These are phyloP conservation scores for Machimus atricapillus DNA, from an alignment of 2,888 invertebrate genomes.

Conservation along the genomic window DNA sequence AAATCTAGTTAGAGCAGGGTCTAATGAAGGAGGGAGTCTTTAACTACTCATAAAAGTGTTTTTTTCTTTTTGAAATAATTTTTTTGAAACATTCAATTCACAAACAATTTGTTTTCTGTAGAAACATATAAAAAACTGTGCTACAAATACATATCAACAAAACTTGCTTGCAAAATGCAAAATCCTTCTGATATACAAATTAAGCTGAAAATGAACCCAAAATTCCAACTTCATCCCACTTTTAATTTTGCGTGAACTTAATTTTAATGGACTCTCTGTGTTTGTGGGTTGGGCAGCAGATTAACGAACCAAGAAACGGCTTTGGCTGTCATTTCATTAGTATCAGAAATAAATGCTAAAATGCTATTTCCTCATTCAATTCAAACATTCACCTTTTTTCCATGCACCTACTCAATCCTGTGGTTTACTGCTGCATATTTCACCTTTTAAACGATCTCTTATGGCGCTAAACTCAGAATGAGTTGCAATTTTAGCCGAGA, in stretches of 20 bases:
- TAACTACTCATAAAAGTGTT: no score
- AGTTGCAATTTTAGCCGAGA: not conserved
- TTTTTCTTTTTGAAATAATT: no score
- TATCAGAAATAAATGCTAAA: not conserved
- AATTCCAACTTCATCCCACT: not conserved
- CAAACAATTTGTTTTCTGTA: no score
- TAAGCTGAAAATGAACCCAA: not conserved
- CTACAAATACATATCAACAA: no score
- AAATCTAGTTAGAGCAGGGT: no score
- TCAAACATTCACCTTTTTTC: not conserved
- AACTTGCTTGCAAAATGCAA: no score
- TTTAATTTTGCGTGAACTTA: not conserved
- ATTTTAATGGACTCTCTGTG: not conserved
- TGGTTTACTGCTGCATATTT: not conserved
- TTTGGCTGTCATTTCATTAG: not conserved
- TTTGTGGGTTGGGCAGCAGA: not conserved
- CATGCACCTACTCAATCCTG: not conserved
- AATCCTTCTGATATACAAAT: not conserved
- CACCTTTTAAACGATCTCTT: not conserved
- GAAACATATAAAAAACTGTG: no score
- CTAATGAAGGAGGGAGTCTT: no score
- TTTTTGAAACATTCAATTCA: no score
- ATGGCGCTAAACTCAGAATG: not conserved
- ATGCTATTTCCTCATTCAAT: not conserved
- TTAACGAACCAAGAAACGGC: not conserved